Percentiles rank a stretch among this genome's conserved stretches.
phyloP scores from a whole-genome alignment of 2,113 vertebrate species.

The Jacana jacana region DNA sequence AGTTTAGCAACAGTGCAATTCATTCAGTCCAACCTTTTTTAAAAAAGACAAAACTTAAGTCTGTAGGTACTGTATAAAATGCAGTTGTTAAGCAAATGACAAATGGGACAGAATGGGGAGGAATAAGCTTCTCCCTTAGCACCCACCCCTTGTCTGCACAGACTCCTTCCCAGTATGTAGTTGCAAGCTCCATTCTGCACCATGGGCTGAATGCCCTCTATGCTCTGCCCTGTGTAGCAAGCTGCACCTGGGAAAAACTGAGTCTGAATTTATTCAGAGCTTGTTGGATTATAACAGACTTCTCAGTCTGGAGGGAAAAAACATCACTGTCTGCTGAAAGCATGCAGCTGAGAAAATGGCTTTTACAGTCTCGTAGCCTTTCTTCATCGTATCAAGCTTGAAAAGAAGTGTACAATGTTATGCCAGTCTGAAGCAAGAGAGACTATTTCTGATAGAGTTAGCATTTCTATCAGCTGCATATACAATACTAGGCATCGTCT shows the following conservation, averaged over 20 bases:
- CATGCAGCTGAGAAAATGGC: background rate
- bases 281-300: background rate
- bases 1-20: background rate
- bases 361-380: background rate
- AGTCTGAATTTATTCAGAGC: background rate
- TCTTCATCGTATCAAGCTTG: background rate
- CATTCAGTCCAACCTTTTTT: background rate
- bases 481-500: background rate
- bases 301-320: background rate
- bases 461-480: background rate
- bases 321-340: background rate
- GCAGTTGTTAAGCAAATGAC: background rate
- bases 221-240: background rate
- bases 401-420: background rate
- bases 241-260: background rate
- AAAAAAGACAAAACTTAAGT: background rate
- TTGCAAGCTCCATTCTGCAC: background rate
- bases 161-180: background rate
- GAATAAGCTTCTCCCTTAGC: background rate
- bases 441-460: background rate
- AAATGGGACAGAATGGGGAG: background rate
- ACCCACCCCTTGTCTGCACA: background rate
- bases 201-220: accelerated
- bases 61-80: background rate
- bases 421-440: background rate